Evolutionary conservation across 2,888 invertebrate genomes (phyloP).

Genomic region (Homarus gammarus): DNA sequence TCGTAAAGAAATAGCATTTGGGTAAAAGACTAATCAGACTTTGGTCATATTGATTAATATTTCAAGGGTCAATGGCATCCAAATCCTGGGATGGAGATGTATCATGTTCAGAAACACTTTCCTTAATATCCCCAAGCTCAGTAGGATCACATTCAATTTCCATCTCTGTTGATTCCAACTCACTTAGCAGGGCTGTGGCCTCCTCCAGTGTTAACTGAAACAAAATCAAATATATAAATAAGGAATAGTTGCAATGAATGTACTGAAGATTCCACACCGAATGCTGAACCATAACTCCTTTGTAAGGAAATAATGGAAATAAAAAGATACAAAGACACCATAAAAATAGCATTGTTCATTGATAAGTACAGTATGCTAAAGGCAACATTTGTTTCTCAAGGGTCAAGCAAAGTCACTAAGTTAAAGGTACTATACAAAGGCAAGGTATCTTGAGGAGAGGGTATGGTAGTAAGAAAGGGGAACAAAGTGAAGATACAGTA

Average conservation of each 20-base stretch:
- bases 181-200: constrained; percentile 73
- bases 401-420: no score
- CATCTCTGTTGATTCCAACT: constrained; percentile 72
- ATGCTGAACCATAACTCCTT: not conserved
- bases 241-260: not conserved
- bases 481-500: no score
- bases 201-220: constrained; percentile 74
- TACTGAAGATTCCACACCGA: no score
- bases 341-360: no score
- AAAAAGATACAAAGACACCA: not conserved
- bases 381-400: no score
- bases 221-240: not conserved
- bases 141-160: constrained; percentile 71
- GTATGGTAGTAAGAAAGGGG: no score
- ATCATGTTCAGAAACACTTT: constrained; percentile 67
- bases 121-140: constrained; percentile 74
- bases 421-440: no score
- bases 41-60: not conserved
- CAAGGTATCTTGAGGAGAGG: no score
- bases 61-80: constrained; percentile 61
- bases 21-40: constrained; percentile 1
- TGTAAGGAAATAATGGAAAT: not conserved
- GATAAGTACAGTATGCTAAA: no score
- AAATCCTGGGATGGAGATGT: constrained; percentile 64
- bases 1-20: constrained; percentile 1